Conservation (phyloP, 1,140 invertebrate genomes). For the Augochlora pura region DNA sequence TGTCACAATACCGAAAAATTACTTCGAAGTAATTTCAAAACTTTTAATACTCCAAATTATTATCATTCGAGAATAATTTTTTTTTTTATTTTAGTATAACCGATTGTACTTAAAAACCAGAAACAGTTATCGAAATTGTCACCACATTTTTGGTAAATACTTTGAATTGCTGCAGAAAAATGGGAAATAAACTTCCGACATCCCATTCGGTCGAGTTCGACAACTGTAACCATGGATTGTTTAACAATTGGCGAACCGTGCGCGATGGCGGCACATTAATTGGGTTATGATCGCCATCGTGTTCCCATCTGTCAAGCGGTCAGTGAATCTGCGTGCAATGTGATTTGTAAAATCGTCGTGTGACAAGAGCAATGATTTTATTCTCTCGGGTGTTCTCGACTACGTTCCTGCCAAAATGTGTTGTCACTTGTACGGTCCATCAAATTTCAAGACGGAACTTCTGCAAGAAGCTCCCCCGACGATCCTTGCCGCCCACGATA, state of each 20-base stretch:
- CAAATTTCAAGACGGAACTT: conserved; percentile 15
- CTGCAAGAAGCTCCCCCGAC: conserved; percentile 7
- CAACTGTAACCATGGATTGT: conserved; percentile 63
- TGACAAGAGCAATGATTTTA: conserved; percentile 53
- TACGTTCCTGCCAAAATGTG: conserved; percentile 26
- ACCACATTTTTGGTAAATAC: no score
- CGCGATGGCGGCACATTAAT: conserved; percentile 28
- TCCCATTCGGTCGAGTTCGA: no score
- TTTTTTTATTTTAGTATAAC: no score
- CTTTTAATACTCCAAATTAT: no score
- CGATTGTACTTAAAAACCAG: no score
- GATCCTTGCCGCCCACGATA: conserved; percentile 54
- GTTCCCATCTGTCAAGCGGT: conserved; percentile 20
- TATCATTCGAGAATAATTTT: no score
- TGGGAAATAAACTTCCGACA: no score
- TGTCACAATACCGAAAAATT: no score
- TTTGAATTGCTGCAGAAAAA: no score
- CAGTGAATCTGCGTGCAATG: conserved; percentile 42
- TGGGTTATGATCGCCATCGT: conserved; percentile 40
- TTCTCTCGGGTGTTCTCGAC: conserved; percentile 30
- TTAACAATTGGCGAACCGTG: conserved; percentile 64
- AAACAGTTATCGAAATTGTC: no score
- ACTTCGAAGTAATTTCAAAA: no score
- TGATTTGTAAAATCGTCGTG: conserved; percentile 49
- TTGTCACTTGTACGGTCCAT: background rate